Percentiles rank a stretch among this genome's conserved stretches.
Conservation (phyloP, 1,140 invertebrate genomes). For the Plectrocnemia conspersa region DNA sequence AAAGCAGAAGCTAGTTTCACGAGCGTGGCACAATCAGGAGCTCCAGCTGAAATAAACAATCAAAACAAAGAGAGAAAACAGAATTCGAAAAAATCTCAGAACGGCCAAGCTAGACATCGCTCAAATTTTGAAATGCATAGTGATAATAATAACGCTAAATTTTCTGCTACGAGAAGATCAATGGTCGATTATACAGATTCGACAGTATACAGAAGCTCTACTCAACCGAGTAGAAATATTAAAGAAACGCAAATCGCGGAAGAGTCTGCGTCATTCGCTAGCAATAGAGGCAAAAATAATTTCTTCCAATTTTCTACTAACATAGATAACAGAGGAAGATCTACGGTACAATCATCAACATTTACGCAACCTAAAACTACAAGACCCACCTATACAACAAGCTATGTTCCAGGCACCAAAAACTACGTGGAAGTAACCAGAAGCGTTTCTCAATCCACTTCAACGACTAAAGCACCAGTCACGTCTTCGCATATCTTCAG, state of each 20-base stretch:
- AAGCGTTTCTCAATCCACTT: slow-evolving; percentile 28
- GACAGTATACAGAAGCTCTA: slow-evolving; percentile 39
- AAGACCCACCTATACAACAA: slow-evolving; percentile 37
- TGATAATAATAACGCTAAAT: slow-evolving; percentile 38
- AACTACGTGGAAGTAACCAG: slow-evolving; percentile 33
- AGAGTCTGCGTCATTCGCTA: slow-evolving; percentile 68
- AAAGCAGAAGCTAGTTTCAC: slow-evolving; percentile 37
- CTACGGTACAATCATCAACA: slow-evolving; percentile 18
- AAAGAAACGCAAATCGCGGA: slow-evolving; percentile 68
- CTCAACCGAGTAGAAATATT: slow-evolving; percentile 37
- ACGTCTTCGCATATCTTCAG: slow-evolving; percentile 1
- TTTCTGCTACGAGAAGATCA: slow-evolving; percentile 39
- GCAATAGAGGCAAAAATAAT: slow-evolving; percentile 47
- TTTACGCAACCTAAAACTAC: slow-evolving; percentile 39
- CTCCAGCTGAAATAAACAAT: slow-evolving; percentile 41
- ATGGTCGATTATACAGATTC: slow-evolving; percentile 41
- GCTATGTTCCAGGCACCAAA: slow-evolving; percentile 31
- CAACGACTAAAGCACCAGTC: slow-evolving; percentile 8
- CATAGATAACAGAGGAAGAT: slow-evolving; percentile 23
- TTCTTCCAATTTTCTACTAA: slow-evolving; percentile 20
- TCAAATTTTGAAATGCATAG: slow-evolving; percentile 27
- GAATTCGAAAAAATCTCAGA: slow-evolving; percentile 31
- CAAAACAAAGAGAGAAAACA: slow-evolving; percentile 37
- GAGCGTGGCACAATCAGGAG: slow-evolving; percentile 42
- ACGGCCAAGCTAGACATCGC: slow-evolving; percentile 25